phyloP scores from a whole-genome alignment of 2,797 vertebrate species.

The Pseudomugil tenellus region DNA sequence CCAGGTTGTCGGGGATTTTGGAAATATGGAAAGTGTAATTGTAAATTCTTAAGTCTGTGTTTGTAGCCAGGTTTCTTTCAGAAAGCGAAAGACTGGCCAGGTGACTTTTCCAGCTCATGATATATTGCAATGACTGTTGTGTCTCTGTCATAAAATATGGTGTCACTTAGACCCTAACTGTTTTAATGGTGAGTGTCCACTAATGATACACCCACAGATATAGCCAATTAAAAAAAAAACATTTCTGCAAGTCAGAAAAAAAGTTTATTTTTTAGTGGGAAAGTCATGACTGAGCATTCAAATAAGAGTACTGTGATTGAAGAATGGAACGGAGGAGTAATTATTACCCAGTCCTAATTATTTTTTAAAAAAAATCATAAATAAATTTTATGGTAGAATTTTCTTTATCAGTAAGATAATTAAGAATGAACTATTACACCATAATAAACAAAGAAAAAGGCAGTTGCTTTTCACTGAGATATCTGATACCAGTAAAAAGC shows the following conservation, averaged over 20 bases:
- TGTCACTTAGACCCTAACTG: constrained; percentile 64
- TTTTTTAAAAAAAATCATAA: too few relatives aligned
- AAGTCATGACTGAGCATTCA: constrained; percentile 37
- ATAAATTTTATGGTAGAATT: too few relatives aligned
- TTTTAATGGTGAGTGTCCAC: constrained; percentile 58
- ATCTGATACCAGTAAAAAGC: constrained; percentile 1
- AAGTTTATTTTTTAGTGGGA: constrained; percentile 28
- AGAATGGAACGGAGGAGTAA: too few relatives aligned
- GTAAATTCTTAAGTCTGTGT: constrained; percentile 62
- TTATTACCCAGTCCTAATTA: too few relatives aligned
- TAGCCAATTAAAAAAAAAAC: constrained; percentile 64
- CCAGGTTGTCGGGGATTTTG: constrained; percentile 62
- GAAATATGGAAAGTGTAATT: constrained; percentile 70
- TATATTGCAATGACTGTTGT: constrained; percentile 69
- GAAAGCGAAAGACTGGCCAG: constrained; percentile 50
- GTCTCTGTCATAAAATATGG: constrained; percentile 67
- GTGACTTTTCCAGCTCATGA: constrained; percentile 59
- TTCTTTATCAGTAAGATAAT: too few relatives aligned
- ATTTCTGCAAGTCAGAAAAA: constrained; percentile 38
- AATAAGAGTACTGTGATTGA: neutral
- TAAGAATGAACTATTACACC: too few relatives aligned
- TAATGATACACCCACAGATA: constrained; percentile 64
- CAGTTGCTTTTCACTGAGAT: neutral
- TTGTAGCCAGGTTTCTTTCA: constrained; percentile 66
- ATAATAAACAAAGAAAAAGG: neutral